Percentiles rank a stretch among this genome's conserved stretches.
Conservation (phyloP, 2,888 invertebrate genomes). For the Eupithecia exiguata region DNA sequence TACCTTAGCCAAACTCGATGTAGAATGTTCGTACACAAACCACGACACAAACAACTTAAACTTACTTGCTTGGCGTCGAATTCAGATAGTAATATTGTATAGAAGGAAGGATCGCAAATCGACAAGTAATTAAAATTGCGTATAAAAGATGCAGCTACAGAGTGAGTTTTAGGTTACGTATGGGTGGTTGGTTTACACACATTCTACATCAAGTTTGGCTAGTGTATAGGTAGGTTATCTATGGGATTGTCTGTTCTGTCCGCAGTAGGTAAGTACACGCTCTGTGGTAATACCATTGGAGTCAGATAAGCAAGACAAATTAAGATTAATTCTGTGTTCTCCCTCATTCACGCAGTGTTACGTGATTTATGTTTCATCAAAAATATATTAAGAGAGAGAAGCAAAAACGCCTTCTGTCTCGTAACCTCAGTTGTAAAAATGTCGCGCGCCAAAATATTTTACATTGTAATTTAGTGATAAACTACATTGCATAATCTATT, state of each 20-base stretch:
- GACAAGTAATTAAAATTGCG: no score
- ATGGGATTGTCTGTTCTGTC: constrained; percentile 2
- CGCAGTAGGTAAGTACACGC: neutral
- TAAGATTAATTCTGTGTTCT: constrained; percentile 46
- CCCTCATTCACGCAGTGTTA: constrained; percentile 37
- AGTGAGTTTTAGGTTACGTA: no score
- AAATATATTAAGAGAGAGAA: constrained; percentile 15
- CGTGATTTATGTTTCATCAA: constrained; percentile 27
- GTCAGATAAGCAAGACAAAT: constrained; percentile 48
- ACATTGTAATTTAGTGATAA: neutral
- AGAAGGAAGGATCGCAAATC: no score
- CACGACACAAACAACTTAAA: no score
- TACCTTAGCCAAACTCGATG: no score
- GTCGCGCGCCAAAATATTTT: neutral
- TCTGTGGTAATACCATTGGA: constrained; percentile 38
- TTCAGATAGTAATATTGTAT: no score
- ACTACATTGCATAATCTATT: no score
- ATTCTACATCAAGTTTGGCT: no score
- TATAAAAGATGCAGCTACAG: no score
- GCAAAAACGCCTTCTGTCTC: neutral
- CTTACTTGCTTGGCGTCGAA: no score
- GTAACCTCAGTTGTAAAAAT: neutral
- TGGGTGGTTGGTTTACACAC: no score
- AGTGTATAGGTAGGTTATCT: neutral
- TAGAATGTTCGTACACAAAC: no score